Percentiles rank a stretch among this genome's conserved stretches.
Conservation (phyloP, 1,140 invertebrate genomes). For the Micrasema longulum region DNA sequence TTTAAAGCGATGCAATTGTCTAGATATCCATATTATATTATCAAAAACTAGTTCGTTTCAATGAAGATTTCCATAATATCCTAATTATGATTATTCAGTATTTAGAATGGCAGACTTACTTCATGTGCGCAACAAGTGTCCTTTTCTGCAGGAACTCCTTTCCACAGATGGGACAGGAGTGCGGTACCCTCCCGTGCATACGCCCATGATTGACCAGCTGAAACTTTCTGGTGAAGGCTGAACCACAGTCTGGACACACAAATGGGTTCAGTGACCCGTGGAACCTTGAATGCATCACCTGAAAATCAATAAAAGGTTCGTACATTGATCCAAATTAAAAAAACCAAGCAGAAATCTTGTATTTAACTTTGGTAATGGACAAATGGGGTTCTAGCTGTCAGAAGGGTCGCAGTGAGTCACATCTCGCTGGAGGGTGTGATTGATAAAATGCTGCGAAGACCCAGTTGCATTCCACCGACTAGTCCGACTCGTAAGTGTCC, state of each 20-base stretch:
- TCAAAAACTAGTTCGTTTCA: too few species aligned
- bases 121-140: constrained; percentile 82
- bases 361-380: not conserved
- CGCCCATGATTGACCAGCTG: constrained; percentile 86
- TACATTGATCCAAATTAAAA: too few species aligned
- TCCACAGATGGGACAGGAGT: constrained; percentile 82
- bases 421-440: too few species aligned
- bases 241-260: constrained; percentile 85
- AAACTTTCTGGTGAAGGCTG: constrained; percentile 85
- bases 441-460: too few species aligned
- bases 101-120: constrained; percentile 62
- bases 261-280: constrained; percentile 86
- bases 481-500: too few species aligned
- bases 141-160: constrained; percentile 88
- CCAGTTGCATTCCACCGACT: too few species aligned
- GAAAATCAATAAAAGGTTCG: too few species aligned
- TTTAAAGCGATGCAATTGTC: too few species aligned
- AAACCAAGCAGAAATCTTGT: not conserved
- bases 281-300: constrained; percentile 82
- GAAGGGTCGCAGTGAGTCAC: too few species aligned
- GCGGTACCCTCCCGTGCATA: constrained; percentile 82
- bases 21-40: too few species aligned
- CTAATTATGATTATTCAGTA: too few species aligned
- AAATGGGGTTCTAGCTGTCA: not conserved
- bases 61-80: too few species aligned